phyloP scores from a whole-genome alignment of 2,888 invertebrate species.

The Cacoxenus indagator region DNA sequence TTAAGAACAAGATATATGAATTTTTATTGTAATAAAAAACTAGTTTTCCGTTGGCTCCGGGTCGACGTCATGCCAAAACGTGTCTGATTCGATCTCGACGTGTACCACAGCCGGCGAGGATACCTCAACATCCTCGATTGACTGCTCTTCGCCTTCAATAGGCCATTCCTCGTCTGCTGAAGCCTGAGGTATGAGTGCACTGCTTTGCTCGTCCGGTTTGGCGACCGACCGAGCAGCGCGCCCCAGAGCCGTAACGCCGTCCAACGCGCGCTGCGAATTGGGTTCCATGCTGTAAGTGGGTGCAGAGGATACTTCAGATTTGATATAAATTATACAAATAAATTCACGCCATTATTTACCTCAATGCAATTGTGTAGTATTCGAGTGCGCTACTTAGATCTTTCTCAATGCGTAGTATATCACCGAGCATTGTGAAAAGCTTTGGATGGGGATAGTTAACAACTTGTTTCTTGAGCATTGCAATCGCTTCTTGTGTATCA shows the following conservation, averaged over 20 bases:
- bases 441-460: conserved; percentile 62
- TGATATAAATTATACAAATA: neutral
- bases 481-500: conserved; percentile 77
- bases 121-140: conserved; percentile 64
- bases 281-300: conserved; percentile 63
- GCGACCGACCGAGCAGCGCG: conserved; percentile 47
- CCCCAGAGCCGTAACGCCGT: conserved; percentile 64
- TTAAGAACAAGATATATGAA: too few species aligned
- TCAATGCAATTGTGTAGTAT: conserved; percentile 66
- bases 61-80: conserved; percentile 76
- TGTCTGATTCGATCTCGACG: conserved; percentile 72
- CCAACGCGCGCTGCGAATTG: conserved; percentile 62
- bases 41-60: conserved; percentile 71
- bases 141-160: conserved; percentile 63
- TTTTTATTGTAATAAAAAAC: neutral
- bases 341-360: conserved; percentile 46
- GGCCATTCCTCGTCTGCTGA: conserved; percentile 64
- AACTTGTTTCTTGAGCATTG: conserved; percentile 78
- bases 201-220: neutral
- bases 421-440: conserved; percentile 65
- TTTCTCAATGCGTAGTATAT: conserved; percentile 60
- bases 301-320: neutral
- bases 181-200: neutral
- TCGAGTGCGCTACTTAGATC: conserved; percentile 66
- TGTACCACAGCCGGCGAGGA: conserved; percentile 65